phyloP scores from a whole-genome alignment of 2,113 vertebrate species.

The Gymnorhina tibicen region DNA sequence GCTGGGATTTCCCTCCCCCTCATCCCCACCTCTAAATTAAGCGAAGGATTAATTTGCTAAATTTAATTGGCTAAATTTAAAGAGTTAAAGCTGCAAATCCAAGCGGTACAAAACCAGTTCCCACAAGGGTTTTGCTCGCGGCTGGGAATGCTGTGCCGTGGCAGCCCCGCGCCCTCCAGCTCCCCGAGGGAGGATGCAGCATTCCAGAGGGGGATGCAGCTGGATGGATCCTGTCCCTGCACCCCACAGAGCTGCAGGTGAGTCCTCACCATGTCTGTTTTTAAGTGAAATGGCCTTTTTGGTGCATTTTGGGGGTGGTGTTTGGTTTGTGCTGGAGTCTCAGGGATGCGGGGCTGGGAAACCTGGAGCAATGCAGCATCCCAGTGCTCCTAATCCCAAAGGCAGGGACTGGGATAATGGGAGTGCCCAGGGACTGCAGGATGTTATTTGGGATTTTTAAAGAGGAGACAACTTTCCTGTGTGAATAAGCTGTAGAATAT shows the following conservation, averaged over 20 bases:
- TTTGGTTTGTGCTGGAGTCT: neutral
- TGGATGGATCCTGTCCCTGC: fast-evolving
- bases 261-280: fast-evolving
- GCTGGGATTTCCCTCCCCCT: neutral
- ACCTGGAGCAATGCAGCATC: neutral
- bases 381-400: neutral
- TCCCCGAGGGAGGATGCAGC: neutral
- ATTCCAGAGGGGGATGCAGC: neutral
- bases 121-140: neutral
- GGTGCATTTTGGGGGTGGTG: fast-evolving
- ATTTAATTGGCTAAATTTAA: neutral
- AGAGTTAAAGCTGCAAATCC: neutral
- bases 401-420: fast-evolving
- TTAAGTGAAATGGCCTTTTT: fast-evolving
- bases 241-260: neutral
- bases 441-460: neutral
- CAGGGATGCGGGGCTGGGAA: neutral
- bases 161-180: neutral
- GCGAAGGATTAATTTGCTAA: conserved; percentile 9
- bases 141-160: neutral
- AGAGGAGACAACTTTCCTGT: neutral
- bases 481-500: neutral
- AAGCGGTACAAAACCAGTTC: neutral
- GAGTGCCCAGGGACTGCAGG: neutral
- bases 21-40: neutral